Evolutionary conservation across 2,113 vertebrate genomes (phyloP), one percentile per base, ranked within the genome.

Genomic region (Gallinago jamesoni): DNA sequence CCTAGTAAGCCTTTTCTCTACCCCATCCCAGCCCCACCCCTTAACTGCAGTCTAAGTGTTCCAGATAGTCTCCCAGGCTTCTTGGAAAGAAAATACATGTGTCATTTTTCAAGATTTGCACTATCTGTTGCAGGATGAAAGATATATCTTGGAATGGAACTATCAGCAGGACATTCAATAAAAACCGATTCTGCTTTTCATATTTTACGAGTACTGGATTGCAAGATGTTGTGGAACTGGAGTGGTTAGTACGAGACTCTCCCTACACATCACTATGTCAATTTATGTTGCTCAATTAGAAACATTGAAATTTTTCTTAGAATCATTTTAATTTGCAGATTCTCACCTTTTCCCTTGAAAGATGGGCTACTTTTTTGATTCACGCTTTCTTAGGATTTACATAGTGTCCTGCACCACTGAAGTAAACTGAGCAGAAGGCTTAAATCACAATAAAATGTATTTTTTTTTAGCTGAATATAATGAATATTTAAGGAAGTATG

Each of bases 11-110:
- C 23, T 67, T 91, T 89, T 75, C 33, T 45, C 35, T 74, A 27
- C 9, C 4, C 33, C 8, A 33, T 19, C 9, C 18, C 4, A 59
- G 14, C 4, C 3, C 22, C 2, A 4, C 24, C 12, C 15, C 27
- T 43, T 87, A 33, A 21, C 43, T 86, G 19, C 33, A 89, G 0
- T 43, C 23, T 39, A 16, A 63, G 22, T 39, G 12, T 48, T 80
- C 50, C 56, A 90, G n/a, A 23, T 5, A 25, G 7, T 69, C 35
- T 87, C 52, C 27, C 3, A 4, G 59, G 39, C 7, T 70, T 37
- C 59, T 84, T 53, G 64, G 16, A 52, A 76, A 28, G 23, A 62
- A 56, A 81, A 56, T 12, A 63, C 76, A 24, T 19, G 25, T 4
- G 22, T 14, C 18, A 28, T 70, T 25, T 47, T 63, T 91, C 37